Evolutionary conservation across 2,797 vertebrate genomes (phyloP), one percentile per base, ranked within the genome.

Genomic region (Sebastiscus tertius): DNA sequence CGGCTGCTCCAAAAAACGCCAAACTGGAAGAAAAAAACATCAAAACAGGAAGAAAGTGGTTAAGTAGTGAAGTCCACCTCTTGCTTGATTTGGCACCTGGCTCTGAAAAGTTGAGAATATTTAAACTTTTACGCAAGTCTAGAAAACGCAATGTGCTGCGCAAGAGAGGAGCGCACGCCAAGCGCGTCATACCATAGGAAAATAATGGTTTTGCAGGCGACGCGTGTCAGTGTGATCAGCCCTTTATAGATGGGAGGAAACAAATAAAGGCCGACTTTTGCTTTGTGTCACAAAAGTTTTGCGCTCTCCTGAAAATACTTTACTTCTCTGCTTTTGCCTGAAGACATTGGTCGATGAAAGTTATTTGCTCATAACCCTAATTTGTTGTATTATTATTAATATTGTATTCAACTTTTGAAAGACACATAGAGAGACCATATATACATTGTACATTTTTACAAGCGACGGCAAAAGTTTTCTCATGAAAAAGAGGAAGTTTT

Each of bases 191-290:
- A 49, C 16, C 18, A 49, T 20, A 18, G 1, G 39, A 49, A 49
- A 20, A 49, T 18, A 49, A 49, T 20, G 46, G 46, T 2, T 20
- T 49, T 20, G 3, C 3, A 49, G 16, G 46, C 0, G 18, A 20
- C 16, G 1, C 46, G 0, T 49, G 0, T 49, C 7, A 49, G 46
- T 49, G 46, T 49, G 46, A 49, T 49, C 46, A 20, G 46, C 18
- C 0, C 6, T 20, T 49, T 49, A 49, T 0, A 18, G 0, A 49
- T 0, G 16, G 42, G 18, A 49, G 46, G 16, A 49, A 49, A 49
- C 18, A 18, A 0, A 49, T 49, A 1, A 49, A 20, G 46, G 16
- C 42, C 14, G 1, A 39, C 36, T 5, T 39, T 2, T 39, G 34
- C 34, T 0, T 36, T 36, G 34, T 36, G 0, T 36, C 34, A 16